Percentiles rank a stretch among this genome's conserved stretches.
Conservation (phyloP, 1,140 invertebrate genomes). For the Pseudomyrmex pallidus region DNA sequence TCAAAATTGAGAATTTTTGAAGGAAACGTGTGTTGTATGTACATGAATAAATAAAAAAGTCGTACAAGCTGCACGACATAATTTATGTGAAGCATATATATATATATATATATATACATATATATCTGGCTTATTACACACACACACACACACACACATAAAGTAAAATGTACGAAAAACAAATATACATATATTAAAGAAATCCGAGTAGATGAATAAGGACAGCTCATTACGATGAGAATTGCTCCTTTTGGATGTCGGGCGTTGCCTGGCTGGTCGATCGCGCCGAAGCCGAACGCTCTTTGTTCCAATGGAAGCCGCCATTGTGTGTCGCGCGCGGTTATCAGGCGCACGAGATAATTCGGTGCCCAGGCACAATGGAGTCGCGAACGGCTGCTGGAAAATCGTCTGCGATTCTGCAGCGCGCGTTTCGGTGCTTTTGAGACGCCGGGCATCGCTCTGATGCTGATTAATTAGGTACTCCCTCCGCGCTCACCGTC, state of each 20-base stretch:
- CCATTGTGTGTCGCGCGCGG: conserved; percentile 55
- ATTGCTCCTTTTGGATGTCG: conserved; percentile 42
- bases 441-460: conserved; percentile 30
- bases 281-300: conserved; percentile 45
- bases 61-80: background rate
- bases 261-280: conserved; percentile 47
- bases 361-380: conserved; percentile 55
- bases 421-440: conserved; percentile 38
- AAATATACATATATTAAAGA: background rate
- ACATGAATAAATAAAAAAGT: background rate
- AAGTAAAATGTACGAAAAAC: background rate
- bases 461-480: conserved; percentile 60
- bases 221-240: conserved; percentile 40
- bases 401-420: conserved; percentile 58
- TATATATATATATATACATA: too few species aligned
- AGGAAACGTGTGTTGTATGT: background rate
- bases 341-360: conserved; percentile 54
- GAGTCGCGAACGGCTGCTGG: conserved; percentile 48
- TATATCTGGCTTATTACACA: too few species aligned
- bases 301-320: conserved; percentile 46
- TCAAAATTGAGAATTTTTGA: background rate
- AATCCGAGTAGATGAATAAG: conserved; percentile 34
- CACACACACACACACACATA: background rate
- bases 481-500: conserved; percentile 15
- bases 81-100: too few species aligned